Evolutionary conservation across 2,113 vertebrate species (phyloP).

Genomic region (Pseudorhombus dupliciocellatus): DNA sequence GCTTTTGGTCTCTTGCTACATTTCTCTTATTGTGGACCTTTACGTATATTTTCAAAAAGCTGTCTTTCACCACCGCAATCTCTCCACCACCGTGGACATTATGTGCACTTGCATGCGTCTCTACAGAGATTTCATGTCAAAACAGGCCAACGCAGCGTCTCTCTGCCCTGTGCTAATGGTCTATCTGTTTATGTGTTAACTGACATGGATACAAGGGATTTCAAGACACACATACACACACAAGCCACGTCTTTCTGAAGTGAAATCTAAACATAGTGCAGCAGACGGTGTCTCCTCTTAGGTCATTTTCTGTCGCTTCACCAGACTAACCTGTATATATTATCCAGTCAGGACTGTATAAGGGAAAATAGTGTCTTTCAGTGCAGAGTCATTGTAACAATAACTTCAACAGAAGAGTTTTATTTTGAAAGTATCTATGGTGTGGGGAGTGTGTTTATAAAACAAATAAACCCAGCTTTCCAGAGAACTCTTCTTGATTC

Average conservation of each 20-base stretch:
- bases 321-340: background rate
- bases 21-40: background rate
- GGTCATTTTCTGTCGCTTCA: conserved; percentile 7
- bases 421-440: background rate
- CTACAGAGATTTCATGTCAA: conserved; percentile 9
- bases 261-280: conserved; percentile 34
- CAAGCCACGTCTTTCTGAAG: conserved; percentile 1
- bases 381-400: background rate
- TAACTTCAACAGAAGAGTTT: background rate
- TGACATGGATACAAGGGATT: conserved; percentile 34
- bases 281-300: conserved; percentile 30
- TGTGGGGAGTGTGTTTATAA: background rate
- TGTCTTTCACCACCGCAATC: background rate
- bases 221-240: conserved; percentile 1
- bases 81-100: background rate
- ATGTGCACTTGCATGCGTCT: conserved; percentile 9
- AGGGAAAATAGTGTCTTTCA: background rate
- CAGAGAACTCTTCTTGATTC: background rate
- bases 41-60: background rate
- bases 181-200: conserved; percentile 58
- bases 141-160: conserved; percentile 34
- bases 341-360: conserved; percentile 6
- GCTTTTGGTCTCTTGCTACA: too few species aligned
- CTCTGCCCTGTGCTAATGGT: conserved; percentile 49
- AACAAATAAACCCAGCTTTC: background rate